A percentile compares a stretch with the other conserved stretches of the same genome.
phyloP scores from a whole-genome alignment of 2,113 vertebrate genomes.

The Mobula birostris region DNA sequence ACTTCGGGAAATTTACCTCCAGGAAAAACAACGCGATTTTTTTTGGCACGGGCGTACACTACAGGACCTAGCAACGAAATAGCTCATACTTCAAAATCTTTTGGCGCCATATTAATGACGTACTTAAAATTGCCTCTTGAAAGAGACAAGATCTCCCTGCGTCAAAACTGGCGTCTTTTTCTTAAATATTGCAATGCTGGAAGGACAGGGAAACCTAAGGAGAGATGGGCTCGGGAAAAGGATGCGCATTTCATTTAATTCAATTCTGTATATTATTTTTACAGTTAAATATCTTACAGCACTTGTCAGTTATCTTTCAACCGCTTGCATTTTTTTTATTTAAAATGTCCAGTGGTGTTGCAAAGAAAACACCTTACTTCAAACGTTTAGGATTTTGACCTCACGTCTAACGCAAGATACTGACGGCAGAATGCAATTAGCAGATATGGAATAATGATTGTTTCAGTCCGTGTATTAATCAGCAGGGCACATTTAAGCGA shows the following conservation, averaged over 20 bases:
- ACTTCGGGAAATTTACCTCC: conserved; percentile 32
- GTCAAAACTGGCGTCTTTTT: conserved; percentile 60
- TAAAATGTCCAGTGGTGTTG: conserved; percentile 3
- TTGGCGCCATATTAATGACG: conserved; percentile 99
- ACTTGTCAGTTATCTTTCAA: background rate
- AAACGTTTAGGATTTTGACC: background rate
- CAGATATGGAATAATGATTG: background rate
- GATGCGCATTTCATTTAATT: background rate
- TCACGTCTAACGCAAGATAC: background rate
- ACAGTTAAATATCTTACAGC: background rate
- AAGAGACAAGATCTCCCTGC: conserved; percentile 47
- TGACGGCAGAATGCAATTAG: background rate
- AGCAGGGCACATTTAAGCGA: background rate
- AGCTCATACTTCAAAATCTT: conserved; percentile 81
- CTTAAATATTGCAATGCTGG: conserved; percentile 33
- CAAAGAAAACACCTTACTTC: conserved; percentile 3
- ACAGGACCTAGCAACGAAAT: conserved; percentile 51
- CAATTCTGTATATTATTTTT: background rate
- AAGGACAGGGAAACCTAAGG: background rate
- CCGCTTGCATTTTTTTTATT: background rate
- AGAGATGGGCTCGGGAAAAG: background rate
- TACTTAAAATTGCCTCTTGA: conserved; percentile 79
- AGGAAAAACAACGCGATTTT: background rate
- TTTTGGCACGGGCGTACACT: conserved; percentile 49
- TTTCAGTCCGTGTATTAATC: background rate